Percentiles rank a stretch among this genome's conserved stretches.
Conservation (phyloP, 2,113 vertebrate genomes). For the Antennarius striatus region DNA sequence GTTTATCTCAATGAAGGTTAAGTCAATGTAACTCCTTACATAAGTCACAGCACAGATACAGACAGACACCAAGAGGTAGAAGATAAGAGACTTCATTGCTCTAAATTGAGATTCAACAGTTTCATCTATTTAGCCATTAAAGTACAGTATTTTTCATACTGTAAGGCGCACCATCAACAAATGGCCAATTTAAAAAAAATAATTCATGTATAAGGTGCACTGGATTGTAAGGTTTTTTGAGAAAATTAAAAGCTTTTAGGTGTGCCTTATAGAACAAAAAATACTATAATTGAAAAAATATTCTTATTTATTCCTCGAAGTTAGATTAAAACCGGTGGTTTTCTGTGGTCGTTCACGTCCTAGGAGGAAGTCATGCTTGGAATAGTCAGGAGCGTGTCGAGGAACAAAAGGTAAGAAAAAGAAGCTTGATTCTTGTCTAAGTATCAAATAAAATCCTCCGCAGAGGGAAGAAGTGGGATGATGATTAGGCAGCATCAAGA, state of each 20-base stretch:
- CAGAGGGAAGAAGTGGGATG: conserved; percentile 6
- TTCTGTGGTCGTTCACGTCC: too few relatives aligned
- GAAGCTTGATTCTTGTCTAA: conserved; percentile 7
- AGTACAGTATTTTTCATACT: too few relatives aligned
- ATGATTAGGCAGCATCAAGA: conserved; percentile 14
- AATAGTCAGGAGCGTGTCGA: neutral
- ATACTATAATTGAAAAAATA: neutral
- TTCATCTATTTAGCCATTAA: too few relatives aligned
- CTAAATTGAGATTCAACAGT: too few relatives aligned
- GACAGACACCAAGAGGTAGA: neutral
- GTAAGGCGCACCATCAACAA: too few relatives aligned
- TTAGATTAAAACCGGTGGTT: neutral
- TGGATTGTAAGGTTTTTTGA: too few relatives aligned
- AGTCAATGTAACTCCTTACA: neutral
- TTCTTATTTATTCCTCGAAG: neutral
- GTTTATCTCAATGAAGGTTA: neutral
- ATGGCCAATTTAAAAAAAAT: too few relatives aligned
- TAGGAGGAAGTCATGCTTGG: conserved; percentile 6
- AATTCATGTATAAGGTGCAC: too few relatives aligned
- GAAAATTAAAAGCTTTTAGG: too few relatives aligned
- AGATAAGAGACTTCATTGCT: neutral
- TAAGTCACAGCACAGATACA: neutral
- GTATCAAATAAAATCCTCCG: conserved; percentile 6
- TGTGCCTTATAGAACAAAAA: too few relatives aligned
- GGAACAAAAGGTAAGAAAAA: neutral